These are phyloP conservation scores for Tauraco hartlaubi DNA, from an alignment of 2,797 vertebrate genomes.

Conservation along the genomic window DNA sequence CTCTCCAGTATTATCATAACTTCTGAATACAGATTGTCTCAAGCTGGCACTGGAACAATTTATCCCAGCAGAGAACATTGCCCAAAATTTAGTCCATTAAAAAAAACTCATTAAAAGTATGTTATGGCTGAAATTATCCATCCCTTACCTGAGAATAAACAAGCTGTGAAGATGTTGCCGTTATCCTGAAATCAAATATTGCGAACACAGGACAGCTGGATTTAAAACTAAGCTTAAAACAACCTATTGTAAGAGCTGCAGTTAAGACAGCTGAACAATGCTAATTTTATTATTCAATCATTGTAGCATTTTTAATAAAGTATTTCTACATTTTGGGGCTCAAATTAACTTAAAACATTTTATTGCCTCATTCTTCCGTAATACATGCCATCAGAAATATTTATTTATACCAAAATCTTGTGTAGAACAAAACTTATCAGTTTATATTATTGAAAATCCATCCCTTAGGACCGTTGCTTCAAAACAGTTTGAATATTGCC, in stretches of 20 bases:
- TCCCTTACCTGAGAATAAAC: not conserved
- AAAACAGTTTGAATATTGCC: not conserved
- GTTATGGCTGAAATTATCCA: not conserved
- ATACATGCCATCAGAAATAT: not conserved
- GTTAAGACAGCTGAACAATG: not conserved
- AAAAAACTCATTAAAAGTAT: not conserved
- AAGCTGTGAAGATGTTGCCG: not conserved
- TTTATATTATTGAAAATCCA: not conserved
- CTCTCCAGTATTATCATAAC: not conserved
- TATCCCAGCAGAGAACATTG: not conserved
- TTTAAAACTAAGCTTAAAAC: not conserved
- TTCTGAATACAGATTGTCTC: not conserved
- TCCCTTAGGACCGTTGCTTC: not conserved
- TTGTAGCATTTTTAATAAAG: not conserved
- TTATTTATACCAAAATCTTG: not conserved
- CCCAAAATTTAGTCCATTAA: not conserved
- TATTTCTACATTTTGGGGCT: not conserved
- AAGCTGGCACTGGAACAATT: not conserved
- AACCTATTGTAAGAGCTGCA: not conserved
- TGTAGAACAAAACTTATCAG: not conserved
- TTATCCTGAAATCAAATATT: not conserved
- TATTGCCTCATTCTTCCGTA: not conserved
- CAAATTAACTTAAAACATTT: not conserved
- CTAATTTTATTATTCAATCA: rapidly evolving
- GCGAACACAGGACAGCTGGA: not conserved